These are phyloP conservation scores for Philotrypesis tridentata DNA, from an alignment of 1,140 invertebrate genomes.

Conservation along the genomic window DNA sequence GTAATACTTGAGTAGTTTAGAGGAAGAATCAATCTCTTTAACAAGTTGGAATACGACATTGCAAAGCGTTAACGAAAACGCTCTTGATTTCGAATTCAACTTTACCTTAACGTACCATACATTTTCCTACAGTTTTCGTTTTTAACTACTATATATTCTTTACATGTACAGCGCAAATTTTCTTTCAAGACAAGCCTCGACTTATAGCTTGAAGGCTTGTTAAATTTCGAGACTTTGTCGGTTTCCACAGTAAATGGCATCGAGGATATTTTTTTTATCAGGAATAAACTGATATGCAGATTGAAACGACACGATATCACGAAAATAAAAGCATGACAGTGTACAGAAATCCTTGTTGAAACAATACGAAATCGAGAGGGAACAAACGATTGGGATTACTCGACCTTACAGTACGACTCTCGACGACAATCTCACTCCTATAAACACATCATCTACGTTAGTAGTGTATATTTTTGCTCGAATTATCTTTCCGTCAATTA, in stretches of 20 bases:
- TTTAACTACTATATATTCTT: background rate
- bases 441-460: slow-evolving; percentile 7
- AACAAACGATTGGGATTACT: background rate
- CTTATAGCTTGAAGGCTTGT: background rate
- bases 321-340: background rate
- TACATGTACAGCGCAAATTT: background rate
- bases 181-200: background rate
- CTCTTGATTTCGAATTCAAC: background rate
- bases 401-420: slow-evolving; percentile 9
- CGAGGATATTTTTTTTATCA: background rate
- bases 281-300: background rate
- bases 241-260: background rate
- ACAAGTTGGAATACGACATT: background rate
- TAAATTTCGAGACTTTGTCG: background rate
- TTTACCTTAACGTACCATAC: background rate
- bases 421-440: background rate
- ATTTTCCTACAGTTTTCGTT: background rate
- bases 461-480: slow-evolving; percentile 8
- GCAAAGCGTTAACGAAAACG: background rate
- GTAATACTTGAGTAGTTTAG: too few species aligned
- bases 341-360: background rate
- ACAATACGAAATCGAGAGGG: too few species aligned
- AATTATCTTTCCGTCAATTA: slow-evolving; percentile 16
- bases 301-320: background rate
- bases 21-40: background rate